Base-by-base conservation (phyloP, 2,888 invertebrate species). In the Microplitis deprimator region DNA sequence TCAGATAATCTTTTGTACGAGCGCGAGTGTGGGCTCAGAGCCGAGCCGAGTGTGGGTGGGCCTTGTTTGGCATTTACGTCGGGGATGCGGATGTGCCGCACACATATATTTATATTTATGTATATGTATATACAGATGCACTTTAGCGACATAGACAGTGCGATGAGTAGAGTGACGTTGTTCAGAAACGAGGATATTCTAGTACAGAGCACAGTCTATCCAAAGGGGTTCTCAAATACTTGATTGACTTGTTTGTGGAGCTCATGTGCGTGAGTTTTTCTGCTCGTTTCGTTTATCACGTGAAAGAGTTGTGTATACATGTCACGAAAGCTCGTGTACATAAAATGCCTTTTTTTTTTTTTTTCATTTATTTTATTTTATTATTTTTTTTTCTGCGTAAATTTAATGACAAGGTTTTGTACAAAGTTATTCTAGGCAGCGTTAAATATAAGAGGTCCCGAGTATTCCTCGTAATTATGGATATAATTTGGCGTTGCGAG, bases 401-500 rank as follows among this genome's bases (percentile, higher is more conserved):
- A 29, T 29, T 62, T 62, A 62, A 62, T 62, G 62, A 62, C 17
- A 29, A 29, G 29, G 29, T 29, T 29, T 29, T 29, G 29, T 29
- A 29, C 29, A 4, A 29, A 29, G 29, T 29, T 29, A 29, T 29
- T 29, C 29, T 29, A 29, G 29, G 29, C 29, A 29, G 29, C 29
- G 29, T 29, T 29, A 16, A 16, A 62, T n/a, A 29, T 29, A 29
- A 29, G 13, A 62, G 62, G 62, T 62, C 62, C 62, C 17, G 16
- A 62, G 62, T 13, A 62, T 62, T 62, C 17, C 17, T 62, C 62
- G 62, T 86, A 87, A 87, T 89, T 88, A 87, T 87, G 87, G 87
- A 87, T 88, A 88, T 87, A 87, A 87, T 87, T 88, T 85, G 87
- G 84, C 82, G 84, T 80, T 80, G 82, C 81, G 78, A 83, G 76